Conservation (phyloP, 2,888 invertebrate genomes). For the Saturnia pavonia region DNA sequence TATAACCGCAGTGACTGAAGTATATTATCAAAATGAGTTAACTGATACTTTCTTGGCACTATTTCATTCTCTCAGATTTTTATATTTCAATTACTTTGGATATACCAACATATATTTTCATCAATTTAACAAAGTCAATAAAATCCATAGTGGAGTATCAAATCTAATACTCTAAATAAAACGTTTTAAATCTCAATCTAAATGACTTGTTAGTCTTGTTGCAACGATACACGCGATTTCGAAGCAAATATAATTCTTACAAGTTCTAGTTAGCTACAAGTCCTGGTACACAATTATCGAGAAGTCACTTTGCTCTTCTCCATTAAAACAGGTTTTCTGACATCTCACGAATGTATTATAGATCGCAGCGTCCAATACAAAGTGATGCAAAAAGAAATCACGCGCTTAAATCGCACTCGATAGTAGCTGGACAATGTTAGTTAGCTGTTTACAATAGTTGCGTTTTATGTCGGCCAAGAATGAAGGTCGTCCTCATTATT, state of each 20-base stretch:
- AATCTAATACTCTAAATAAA: too few species aligned
- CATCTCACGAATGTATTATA: background rate
- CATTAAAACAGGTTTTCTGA: background rate
- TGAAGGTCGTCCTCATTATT: conserved; percentile 67
- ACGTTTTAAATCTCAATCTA: background rate
- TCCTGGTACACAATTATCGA: background rate
- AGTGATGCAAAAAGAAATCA: conserved; percentile 22
- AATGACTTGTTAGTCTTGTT: background rate
- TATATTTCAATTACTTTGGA: background rate
- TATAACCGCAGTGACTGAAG: background rate
- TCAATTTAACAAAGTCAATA: too few species aligned
- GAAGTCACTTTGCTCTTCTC: background rate
- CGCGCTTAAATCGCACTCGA: conserved; percentile 40
- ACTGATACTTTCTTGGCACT: background rate
- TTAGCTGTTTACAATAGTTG: conserved; percentile 35
- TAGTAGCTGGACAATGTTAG: conserved; percentile 51
- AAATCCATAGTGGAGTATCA: too few species aligned
- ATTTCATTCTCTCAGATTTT: background rate
- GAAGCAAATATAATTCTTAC: background rate
- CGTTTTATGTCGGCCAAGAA: conserved; percentile 42
- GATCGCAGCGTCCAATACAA: conserved; percentile 19
- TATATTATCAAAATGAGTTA: background rate
- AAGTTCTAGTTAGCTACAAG: background rate
- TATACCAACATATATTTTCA: background rate
- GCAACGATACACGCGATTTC: background rate